Evolutionary conservation across 2,888 invertebrate species (phyloP).

Genomic region (Pandemis cinnamomeana): DNA sequence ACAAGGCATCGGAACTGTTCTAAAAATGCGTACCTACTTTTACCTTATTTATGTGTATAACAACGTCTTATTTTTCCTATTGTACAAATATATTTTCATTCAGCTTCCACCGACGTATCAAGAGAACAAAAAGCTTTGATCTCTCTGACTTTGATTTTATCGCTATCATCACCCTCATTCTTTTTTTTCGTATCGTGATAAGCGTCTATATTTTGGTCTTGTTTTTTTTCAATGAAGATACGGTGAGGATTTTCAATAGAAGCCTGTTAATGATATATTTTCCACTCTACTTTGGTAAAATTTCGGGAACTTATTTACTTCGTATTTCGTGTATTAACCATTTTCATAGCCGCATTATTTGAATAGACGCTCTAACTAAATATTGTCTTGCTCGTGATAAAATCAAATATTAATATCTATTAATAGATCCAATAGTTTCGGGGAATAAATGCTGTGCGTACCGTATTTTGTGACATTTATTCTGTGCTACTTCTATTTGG

Average conservation of each 20-base stretch:
- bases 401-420: neutral
- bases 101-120: constrained; percentile 35
- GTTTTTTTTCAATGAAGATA: constrained; percentile 16
- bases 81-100: constrained; percentile 38
- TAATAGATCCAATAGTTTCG: neutral
- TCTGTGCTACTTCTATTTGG: neutral
- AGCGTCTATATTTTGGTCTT: constrained; percentile 25
- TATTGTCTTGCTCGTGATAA: neutral
- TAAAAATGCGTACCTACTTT: neutral
- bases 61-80: constrained; percentile 21
- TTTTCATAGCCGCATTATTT: neutral
- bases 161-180: constrained; percentile 37
- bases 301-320: neutral
- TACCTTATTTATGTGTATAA: neutral
- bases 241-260: constrained; percentile 3
- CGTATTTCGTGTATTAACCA: neutral
- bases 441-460: neutral
- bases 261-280: constrained; percentile 16
- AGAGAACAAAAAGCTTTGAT: constrained; percentile 38
- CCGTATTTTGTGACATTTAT: neutral
- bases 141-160: constrained; percentile 39
- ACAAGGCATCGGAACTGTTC: neutral
- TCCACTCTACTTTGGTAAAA: constrained; percentile 1
- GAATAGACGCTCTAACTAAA: neutral
- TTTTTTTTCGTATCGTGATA: constrained; percentile 36